These are phyloP conservation scores for Chaetorhynchus papuensis DNA, from an alignment of 2,113 vertebrate genomes.

Conservation along the genomic window DNA sequence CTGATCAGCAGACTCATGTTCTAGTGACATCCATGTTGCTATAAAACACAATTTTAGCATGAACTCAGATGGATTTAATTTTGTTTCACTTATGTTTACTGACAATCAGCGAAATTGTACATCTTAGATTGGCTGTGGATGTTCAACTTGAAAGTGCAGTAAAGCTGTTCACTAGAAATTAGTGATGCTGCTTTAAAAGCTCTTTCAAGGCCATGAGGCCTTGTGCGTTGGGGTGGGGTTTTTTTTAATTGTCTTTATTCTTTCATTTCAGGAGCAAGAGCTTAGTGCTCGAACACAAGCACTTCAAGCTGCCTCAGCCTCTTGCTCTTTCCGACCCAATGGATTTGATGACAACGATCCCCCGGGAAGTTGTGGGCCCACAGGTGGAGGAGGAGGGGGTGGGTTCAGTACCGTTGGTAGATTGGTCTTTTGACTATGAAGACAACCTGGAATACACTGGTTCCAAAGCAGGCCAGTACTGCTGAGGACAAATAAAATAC, in stretches of 20 bases:
- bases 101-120: fast-evolving
- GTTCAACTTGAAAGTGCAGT: background rate
- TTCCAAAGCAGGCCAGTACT: constrained; percentile 45
- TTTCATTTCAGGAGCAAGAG: constrained; percentile 88
- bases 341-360: constrained; percentile 97
- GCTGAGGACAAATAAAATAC: constrained; percentile 62
- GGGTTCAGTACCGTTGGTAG: constrained; percentile 92
- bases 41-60: background rate
- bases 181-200: background rate
- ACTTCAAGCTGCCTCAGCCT: constrained; percentile 89
- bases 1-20: background rate
- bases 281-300: constrained; percentile 91
- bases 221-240: background rate
- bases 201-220: background rate
- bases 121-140: background rate
- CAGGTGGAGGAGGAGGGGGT: constrained; percentile 87
- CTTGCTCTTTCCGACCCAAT: constrained; percentile 92
- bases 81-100: background rate
- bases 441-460: constrained; percentile 64
- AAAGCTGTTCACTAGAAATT: background rate
- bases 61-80: background rate
- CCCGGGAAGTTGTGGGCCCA: constrained; percentile 93
- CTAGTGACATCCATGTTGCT: background rate
- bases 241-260: background rate
- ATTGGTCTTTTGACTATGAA: constrained; percentile 87